phyloP scores from a whole-genome alignment of 2,797 vertebrate species.

The Neostethus bicornis region DNA sequence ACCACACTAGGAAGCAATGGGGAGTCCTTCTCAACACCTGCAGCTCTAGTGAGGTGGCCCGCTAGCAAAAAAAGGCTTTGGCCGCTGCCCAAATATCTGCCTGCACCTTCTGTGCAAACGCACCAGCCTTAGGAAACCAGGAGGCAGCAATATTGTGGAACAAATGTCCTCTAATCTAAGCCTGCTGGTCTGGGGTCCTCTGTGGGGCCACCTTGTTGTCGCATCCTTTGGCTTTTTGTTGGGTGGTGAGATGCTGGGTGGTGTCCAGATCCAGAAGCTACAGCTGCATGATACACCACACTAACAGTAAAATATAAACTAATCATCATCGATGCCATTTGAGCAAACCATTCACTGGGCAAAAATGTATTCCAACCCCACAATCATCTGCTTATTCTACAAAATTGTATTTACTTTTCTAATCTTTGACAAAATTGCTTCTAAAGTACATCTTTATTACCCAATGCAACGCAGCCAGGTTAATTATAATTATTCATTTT shows the following conservation, averaged over 20 bases:
- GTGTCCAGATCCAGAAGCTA: slow-evolving; percentile 7
- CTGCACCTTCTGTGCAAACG: slow-evolving; percentile 90
- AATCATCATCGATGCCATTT: neutral
- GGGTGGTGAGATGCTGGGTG: slow-evolving; percentile 21
- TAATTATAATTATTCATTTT: too few relatives aligned
- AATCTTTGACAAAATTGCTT: too few relatives aligned
- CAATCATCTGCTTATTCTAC: too few relatives aligned
- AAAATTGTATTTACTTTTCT: too few relatives aligned
- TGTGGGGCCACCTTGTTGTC: slow-evolving; percentile 64
- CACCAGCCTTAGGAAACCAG: slow-evolving; percentile 86
- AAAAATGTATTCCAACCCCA: neutral
- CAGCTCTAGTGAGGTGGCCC: slow-evolving; percentile 84
- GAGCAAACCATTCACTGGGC: neutral
- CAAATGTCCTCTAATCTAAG: slow-evolving; percentile 89
- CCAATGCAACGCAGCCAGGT: too few relatives aligned
- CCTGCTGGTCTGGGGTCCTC: slow-evolving; percentile 80
- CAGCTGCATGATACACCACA: neutral
- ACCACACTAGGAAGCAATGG: slow-evolving; percentile 85
- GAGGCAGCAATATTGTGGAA: slow-evolving; percentile 87
- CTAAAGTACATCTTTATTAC: too few relatives aligned
- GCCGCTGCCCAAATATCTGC: slow-evolving; percentile 91
- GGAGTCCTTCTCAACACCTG: slow-evolving; percentile 86
- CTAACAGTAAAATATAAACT: slow-evolving; percentile 1
- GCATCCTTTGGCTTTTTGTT: slow-evolving; percentile 30
- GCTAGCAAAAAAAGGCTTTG: slow-evolving; percentile 82